phyloP scores from a whole-genome alignment of 2,888 invertebrate species.

The Plusia festucae region DNA sequence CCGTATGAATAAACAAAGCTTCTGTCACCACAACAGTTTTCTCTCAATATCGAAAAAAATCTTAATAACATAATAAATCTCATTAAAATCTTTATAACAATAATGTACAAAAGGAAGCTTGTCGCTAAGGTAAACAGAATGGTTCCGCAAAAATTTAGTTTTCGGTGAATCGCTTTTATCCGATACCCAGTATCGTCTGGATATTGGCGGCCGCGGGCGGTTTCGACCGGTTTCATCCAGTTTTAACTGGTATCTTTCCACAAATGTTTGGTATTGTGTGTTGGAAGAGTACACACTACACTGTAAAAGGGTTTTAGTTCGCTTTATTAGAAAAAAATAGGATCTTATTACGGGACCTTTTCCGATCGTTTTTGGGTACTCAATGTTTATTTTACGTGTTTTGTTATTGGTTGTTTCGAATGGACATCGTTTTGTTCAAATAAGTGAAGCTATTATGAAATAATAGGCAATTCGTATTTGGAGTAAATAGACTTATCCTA shows the following conservation, averaged over 20 bases:
- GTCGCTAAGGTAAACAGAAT: conserved; percentile 32
- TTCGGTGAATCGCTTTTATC: conserved; percentile 53
- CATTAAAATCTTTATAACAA: conserved; percentile 25
- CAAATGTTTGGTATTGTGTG: conserved; percentile 42
- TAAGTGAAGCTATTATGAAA: background rate
- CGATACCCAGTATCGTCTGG: conserved; percentile 57
- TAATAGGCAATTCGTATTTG: background rate
- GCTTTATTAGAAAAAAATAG: conserved; percentile 34
- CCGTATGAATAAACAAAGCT: too few relatives aligned
- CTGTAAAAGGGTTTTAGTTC: conserved; percentile 30
- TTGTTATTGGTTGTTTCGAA: background rate
- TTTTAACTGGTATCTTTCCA: conserved; percentile 39
- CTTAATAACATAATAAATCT: too few relatives aligned
- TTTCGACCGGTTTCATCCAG: conserved; percentile 43
- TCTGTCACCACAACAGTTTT: background rate
- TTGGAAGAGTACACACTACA: conserved; percentile 27
- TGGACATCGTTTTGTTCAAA: background rate
- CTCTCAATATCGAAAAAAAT: background rate
- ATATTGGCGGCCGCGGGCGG: conserved; percentile 57
- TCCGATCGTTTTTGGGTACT: conserved; percentile 16
- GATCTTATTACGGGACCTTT: conserved; percentile 32
- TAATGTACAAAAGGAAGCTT: conserved; percentile 19
- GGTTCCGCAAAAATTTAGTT: conserved; percentile 31
- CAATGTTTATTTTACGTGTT: conserved; percentile 9
- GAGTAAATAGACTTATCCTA: background rate